Evolutionary conservation across 2,888 invertebrate genomes (phyloP), one percentile per base, ranked within the genome.

Genomic region (Nemotelus nigrinus): DNA sequence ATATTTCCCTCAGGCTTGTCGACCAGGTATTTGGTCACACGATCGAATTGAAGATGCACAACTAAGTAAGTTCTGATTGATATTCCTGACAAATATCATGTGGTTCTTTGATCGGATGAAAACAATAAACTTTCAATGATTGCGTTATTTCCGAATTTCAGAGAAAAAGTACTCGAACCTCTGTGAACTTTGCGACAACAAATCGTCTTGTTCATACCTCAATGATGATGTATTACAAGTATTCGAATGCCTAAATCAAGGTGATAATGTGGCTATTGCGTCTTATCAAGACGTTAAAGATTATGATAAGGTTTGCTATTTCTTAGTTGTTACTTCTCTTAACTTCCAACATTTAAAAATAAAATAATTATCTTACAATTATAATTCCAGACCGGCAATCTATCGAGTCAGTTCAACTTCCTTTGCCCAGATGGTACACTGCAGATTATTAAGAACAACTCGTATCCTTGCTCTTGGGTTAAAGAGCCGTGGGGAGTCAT

Each of bases 1-100:
- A 1, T 93, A 92, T 88, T 94, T 95, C 88, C 89, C 89, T 0
- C 87, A 88, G 0, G 92, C 91, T 79, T 95, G 95, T 86, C 89
- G 93, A 70, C 94, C 94, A 3, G 94, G 94, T 0, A 83, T 86
- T 0, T 93, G 93, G 93, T 89, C 90, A 3, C 82, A 88, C 41
- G 90, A 92, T 80, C 80, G 82, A 0, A 84, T 87, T 0, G 85
- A 90, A 0, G 91, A 93, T 82, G 83, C 84, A 8, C 82, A 84
- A 70, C 87, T 93, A 8, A 92, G 93, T 93, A 86, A 89, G 90
- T 87, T 25, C 8, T 25, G 25, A 25, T 25, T 25, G 25, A 53
- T 44, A 25, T 25, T 25, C 25, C 25, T 25, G n/a, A 8, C 80
- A 80, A 10, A 76, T 83, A 65, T 76, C 67, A 76, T 76, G n/a